Conservation (phyloP, 1,140 invertebrate genomes). For the Phortica variegata region DNA sequence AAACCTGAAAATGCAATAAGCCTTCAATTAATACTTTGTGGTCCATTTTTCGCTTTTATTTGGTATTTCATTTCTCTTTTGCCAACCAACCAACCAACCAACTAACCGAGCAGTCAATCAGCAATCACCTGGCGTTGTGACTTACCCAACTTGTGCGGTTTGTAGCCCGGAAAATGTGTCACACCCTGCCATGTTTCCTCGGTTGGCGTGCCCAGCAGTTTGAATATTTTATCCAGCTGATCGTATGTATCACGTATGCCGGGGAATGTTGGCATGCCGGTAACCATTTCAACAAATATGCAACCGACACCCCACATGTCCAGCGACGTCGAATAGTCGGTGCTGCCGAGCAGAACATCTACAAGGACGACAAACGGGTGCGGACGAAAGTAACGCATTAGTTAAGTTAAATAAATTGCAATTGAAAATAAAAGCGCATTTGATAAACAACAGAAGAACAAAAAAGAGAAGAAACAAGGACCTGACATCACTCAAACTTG, state of each 20-base stretch:
- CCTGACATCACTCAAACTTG: conserved; percentile 9
- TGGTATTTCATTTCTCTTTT: conserved; percentile 10
- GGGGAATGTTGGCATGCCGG: conserved; percentile 92
- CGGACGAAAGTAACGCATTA: conserved; percentile 1
- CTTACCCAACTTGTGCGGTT: conserved; percentile 72
- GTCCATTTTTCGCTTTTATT: neutral
- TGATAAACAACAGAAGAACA: conserved; percentile 20
- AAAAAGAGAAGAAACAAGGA: conserved; percentile 10
- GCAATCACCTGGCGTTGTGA: conserved; percentile 23
- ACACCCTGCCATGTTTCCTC: conserved; percentile 90
- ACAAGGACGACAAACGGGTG: conserved; percentile 5
- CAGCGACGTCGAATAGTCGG: conserved; percentile 90
- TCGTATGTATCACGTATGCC: conserved; percentile 93
- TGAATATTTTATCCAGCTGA: conserved; percentile 96
- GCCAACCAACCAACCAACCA: neutral
- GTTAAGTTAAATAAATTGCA: conserved; percentile 38
- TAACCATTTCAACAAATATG: conserved; percentile 97
- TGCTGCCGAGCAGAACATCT: conserved; percentile 95
- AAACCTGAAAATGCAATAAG: conserved; percentile 57
- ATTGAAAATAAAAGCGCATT: conserved; percentile 42
- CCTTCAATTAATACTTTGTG: neutral
- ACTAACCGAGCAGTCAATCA: neutral
- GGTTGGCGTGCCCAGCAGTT: conserved; percentile 88
- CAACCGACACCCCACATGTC: conserved; percentile 99
- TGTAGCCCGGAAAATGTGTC: conserved; percentile 81